phyloP scores from a whole-genome alignment of 2,797 vertebrate species.

The Amniataba percoides region DNA sequence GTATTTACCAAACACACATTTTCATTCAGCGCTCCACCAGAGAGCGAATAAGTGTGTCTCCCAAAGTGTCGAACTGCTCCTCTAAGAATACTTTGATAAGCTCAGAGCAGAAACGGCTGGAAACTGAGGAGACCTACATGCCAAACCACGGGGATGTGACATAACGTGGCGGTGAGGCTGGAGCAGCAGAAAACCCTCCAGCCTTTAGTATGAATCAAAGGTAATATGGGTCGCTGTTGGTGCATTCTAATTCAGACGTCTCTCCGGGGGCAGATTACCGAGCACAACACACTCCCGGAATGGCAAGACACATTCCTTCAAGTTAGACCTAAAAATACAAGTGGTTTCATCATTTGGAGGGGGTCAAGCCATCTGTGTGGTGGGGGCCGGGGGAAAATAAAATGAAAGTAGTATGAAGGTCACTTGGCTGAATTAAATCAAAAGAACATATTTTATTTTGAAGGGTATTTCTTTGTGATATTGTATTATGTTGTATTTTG shows the following conservation, averaged over 20 bases:
- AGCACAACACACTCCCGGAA: constrained; percentile 60
- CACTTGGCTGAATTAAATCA: constrained; percentile 23
- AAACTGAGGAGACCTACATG: constrained; percentile 32
- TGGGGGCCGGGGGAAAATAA: constrained; percentile 27
- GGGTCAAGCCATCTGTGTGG: constrained; percentile 50
- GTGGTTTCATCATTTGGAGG: constrained; percentile 50
- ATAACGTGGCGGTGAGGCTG: constrained; percentile 47
- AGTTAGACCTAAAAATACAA: constrained; percentile 67
- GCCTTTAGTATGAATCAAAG: constrained; percentile 73
- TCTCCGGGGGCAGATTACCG: constrained; percentile 77
- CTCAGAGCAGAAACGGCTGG: constrained; percentile 11
- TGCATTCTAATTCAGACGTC: constrained; percentile 80
- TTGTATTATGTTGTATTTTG: background rate
- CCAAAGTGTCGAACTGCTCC: background rate
- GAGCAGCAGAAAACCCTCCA: constrained; percentile 61
- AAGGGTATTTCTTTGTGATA: constrained; percentile 23
- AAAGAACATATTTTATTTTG: constrained; percentile 18
- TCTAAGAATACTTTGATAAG: background rate
- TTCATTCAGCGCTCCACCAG: background rate
- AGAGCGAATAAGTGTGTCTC: background rate
- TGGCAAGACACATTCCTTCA: constrained; percentile 54
- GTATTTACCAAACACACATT: background rate
- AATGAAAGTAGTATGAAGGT: constrained; percentile 51
- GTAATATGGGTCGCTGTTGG: constrained; percentile 79
- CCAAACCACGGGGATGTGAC: constrained; percentile 48